These are phyloP conservation scores for Sinhomidia bicolor DNA, from an alignment of 2,888 invertebrate species.

Conservation along the genomic window DNA sequence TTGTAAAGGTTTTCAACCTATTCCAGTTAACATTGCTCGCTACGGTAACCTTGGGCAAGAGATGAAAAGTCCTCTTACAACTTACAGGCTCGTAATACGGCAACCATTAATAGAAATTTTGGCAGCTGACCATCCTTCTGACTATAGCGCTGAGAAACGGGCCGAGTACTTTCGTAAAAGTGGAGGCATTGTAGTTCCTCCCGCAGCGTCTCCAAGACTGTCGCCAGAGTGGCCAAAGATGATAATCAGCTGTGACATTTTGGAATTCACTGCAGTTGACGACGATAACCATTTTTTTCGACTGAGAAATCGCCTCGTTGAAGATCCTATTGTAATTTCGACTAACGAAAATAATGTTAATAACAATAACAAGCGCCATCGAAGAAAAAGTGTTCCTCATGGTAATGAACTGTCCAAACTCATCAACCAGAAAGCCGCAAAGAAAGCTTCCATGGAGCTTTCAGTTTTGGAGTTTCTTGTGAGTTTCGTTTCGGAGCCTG, in stretches of 20 bases:
- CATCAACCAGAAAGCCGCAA: constrained; percentile 15
- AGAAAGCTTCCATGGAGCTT: constrained; percentile 20
- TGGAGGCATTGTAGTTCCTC: constrained; percentile 66
- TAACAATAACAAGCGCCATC: constrained; percentile 12
- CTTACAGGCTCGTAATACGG: constrained; percentile 75
- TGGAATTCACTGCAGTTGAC: constrained; percentile 59
- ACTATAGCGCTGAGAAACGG: constrained; percentile 80
- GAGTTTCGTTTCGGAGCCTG: constrained; percentile 59
- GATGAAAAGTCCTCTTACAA: constrained; percentile 41
- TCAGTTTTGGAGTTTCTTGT: constrained; percentile 47
- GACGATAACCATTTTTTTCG: constrained; percentile 56
- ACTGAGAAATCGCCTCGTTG: constrained; percentile 17
- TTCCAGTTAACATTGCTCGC: background rate
- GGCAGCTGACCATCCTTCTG: constrained; percentile 79
- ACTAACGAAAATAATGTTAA: background rate
- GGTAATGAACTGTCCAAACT: constrained; percentile 42
- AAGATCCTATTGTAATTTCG: background rate
- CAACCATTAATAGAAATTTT: constrained; percentile 76
- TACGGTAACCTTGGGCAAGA: background rate
- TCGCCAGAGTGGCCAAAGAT: constrained; percentile 78
- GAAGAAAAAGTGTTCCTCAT: background rate
- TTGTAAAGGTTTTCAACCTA: constrained; percentile 9
- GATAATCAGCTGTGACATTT: constrained; percentile 66
- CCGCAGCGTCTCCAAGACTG: constrained; percentile 72
- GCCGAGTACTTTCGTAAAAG: constrained; percentile 63